Conservation (phyloP, 2,113 vertebrate genomes). For the Tragelaphus scriptus region DNA sequence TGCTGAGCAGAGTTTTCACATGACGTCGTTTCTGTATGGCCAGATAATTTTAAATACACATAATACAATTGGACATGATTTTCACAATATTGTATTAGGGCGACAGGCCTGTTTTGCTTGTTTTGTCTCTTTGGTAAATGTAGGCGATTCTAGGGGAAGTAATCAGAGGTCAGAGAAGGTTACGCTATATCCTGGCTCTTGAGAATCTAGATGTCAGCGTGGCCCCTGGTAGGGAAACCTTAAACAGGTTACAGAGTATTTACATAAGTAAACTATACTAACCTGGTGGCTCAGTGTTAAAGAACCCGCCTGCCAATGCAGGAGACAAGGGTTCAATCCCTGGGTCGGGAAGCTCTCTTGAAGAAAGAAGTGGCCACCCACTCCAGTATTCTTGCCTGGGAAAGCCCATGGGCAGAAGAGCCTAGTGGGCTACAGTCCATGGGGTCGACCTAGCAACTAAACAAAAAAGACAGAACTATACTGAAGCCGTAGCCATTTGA, state of each 20-base stretch:
- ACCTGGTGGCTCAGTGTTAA: background rate
- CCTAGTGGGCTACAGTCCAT: background rate
- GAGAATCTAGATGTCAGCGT: background rate
- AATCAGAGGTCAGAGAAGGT: background rate
- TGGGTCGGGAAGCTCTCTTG: background rate
- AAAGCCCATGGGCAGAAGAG: background rate
- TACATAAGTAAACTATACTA: background rate
- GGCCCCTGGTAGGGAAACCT: background rate
- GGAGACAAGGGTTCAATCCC: background rate
- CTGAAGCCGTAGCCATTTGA: background rate
- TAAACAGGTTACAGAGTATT: background rate
- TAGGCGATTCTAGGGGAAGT: background rate
- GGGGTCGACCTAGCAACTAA: background rate
- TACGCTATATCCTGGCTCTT: background rate
- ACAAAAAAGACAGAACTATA: background rate
- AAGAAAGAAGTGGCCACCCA: background rate
- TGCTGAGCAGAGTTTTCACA: background rate
- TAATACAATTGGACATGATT: background rate
- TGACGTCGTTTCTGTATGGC: background rate
- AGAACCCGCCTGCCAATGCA: background rate
- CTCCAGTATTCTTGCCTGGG: background rate
- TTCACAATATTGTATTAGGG: background rate
- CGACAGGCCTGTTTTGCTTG: background rate
- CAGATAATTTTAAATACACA: background rate
- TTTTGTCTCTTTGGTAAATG: background rate